A percentile compares a stretch with the other conserved stretches of the same genome.
Evolutionary conservation across 2,888 invertebrate species (phyloP).

Genomic region (Sussaba pulchella): DNA sequence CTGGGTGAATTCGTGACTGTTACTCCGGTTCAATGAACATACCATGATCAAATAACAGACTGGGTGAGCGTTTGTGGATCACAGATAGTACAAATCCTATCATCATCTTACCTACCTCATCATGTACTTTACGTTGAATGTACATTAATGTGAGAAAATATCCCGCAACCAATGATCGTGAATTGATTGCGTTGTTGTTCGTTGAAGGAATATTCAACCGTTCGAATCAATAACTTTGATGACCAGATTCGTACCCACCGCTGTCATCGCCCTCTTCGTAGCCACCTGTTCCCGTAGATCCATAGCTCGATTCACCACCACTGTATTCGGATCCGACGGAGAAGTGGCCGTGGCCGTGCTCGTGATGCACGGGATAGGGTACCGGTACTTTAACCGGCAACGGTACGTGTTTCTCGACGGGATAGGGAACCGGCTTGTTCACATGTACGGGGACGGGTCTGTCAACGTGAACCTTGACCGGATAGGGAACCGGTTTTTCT

Average conservation of each 20-base stretch:
- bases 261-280: constrained; percentile 54
- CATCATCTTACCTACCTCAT: constrained; percentile 26
- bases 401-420: constrained; percentile 86
- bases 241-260: constrained; percentile 70
- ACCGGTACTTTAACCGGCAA: constrained; percentile 90
- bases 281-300: constrained; percentile 47
- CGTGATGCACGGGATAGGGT: constrained; percentile 87
- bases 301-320: constrained; percentile 57
- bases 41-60: constrained; percentile 38
- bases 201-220: constrained; percentile 10
- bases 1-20: background rate
- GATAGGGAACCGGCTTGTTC: constrained; percentile 79
- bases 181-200: constrained; percentile 28
- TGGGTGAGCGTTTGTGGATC: constrained; percentile 52
- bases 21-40: background rate
- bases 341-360: constrained; percentile 68
- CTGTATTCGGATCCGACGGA: constrained; percentile 64
- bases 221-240: constrained; percentile 60
- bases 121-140: constrained; percentile 37
- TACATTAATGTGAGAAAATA: constrained; percentile 37
- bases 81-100: constrained; percentile 56
- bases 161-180: constrained; percentile 38
- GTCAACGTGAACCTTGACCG: constrained; percentile 87
- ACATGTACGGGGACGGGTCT: constrained; percentile 80
- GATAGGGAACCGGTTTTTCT: constrained; percentile 88